Evolutionary conservation across 2,113 vertebrate species (phyloP), one percentile per base, ranked within the genome.

Genomic region (Pseudopodoces humilis): DNA sequence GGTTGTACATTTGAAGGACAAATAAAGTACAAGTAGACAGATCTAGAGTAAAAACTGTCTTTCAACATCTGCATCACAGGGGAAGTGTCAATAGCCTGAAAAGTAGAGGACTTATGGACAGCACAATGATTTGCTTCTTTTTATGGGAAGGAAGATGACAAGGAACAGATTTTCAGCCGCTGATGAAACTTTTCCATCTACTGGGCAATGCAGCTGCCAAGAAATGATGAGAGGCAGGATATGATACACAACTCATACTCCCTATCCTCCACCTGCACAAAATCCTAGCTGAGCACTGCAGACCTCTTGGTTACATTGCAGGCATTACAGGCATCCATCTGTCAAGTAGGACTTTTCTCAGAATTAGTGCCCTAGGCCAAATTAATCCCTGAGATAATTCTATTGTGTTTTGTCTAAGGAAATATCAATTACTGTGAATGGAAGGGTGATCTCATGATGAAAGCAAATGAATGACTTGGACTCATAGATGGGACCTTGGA

Each of bases 101-200:
- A 96, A 93, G 68, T 9, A 64, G 59, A 64, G 95, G 95, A 95
- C 95, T 96, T 97, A 94, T 16, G 75, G 92, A 97, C 96, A 97
- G 95, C 68, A 95, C 24, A 86, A 96, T 69, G 87, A 97, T 96
- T 96, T 15, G 33, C 83, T 94, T 89, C 85, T 94, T 95, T 97
- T 93, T 95, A 39, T 94, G 96, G 94, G 97, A 97, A 98, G 69
- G 92, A 95, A 83, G 92, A 97, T 97, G 97, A 98, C 97, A 98
- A 97, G 97, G 97, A 98, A 97, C 97, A 98, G 98, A 97, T 97
- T 97, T 96, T 96, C 95, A 96, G 89, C 94, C 97, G 95, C 92
- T 96, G 87, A 91, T 96, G 79, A 88, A 95, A 88, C 87, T 96
- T 97, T 97, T 97, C 84, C 92, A 95, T 98, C 95, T 97, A 92